Conservation (phyloP, 2,888 invertebrate species). For the Julus scandinavius region DNA sequence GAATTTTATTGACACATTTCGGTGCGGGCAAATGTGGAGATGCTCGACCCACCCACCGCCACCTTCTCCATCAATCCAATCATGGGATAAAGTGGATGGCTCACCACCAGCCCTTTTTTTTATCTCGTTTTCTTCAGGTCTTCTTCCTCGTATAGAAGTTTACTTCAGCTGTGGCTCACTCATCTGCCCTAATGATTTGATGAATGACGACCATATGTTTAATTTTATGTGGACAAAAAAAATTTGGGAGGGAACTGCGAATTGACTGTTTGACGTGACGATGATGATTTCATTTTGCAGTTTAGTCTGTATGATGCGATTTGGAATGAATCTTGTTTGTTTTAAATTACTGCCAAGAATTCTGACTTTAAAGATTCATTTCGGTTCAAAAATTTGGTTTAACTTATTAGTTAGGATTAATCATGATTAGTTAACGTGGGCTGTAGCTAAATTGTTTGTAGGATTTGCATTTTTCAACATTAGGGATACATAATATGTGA, state of each 20-base stretch:
- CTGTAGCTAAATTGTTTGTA: no score
- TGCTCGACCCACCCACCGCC: background rate
- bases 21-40: conserved; percentile 30
- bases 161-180: background rate
- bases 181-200: conserved; percentile 3
- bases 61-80: conserved; percentile 19
- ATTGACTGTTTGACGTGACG: background rate
- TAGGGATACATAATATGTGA: no score
- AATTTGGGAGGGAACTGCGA: background rate
- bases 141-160: background rate
- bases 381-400: no score
- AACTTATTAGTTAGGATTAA: no score
- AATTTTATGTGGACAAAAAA: background rate
- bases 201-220: background rate
- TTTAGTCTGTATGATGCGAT: no score
- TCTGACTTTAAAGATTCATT: no score
- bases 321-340: no score
- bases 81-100: conserved; percentile 19
- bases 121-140: background rate
- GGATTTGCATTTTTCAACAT: no score
- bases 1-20: background rate
- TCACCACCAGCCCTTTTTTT: background rate
- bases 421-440: no score
- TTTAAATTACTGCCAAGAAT: no score
- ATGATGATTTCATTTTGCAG: background rate